Base-by-base conservation (phyloP, 2,888 invertebrate genomes). In the Noctua pronuba region DNA sequence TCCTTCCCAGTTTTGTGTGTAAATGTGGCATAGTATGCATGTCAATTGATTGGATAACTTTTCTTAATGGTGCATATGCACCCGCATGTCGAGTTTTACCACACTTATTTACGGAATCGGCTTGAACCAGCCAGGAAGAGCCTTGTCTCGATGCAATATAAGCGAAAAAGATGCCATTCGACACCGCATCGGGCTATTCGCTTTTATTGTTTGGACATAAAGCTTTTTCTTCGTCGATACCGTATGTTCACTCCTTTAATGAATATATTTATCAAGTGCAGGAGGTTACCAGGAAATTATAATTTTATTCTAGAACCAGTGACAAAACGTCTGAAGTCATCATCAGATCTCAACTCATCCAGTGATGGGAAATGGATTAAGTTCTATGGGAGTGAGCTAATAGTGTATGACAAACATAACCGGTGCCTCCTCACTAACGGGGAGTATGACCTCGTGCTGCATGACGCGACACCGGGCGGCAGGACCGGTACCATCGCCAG, bases 391-490 rank as follows among this genome's bases (percentile, higher is more conserved):
- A 98, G 98, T 77, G 99, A 99, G 94, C 95, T 99, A 77, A 98
- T 98, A 79, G 98, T 99, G 49, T 99, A 98, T 92, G 99, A 99
- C 93, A 99, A 99, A 92, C 98, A 98, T 90, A 98, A 98, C 91
- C 97, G 98, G 28, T 99, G 99, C 92, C 97, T 99, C 75, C 97
- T 99, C 71, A 98, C 98, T 1, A 98, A 99, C 88, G 99, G 99
- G 7, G 98, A 99, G 92, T 99, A 99, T 94, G 99, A 99, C 92
- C 96, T 99, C 78, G 98, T 98, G 72, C 95, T 99, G 83, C 98
- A 98, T 90, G 98, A 99, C 89, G 97, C 98, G 55, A 97, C 97
- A 2, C 98, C 98, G 21, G 97, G 98, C n/a, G 98, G 94, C 1
- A 88, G 92, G 2, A 94, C 95, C 80, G 94, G 95, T 4, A 95